phyloP scores from a whole-genome alignment of 53 echinoderm and acorn worm genomes.

The Apostichopus leukothele region DNA sequence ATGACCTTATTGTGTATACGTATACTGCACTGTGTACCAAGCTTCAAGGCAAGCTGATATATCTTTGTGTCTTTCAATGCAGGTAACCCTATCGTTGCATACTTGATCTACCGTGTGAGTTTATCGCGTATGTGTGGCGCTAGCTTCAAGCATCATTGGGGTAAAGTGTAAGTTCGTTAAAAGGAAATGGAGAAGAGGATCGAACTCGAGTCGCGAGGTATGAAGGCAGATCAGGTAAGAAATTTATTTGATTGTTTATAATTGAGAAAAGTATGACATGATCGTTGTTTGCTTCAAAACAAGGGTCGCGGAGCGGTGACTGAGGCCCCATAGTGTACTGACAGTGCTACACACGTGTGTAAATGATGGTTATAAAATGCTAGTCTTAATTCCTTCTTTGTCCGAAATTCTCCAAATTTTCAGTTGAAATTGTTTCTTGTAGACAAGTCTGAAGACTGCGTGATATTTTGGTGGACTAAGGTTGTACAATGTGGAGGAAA shows the following conservation, averaged over 20 bases:
- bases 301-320: not conserved
- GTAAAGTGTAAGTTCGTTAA: slow-evolving; percentile 2
- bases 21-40: not conserved
- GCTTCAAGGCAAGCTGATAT: not conserved
- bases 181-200: slow-evolving; percentile 77
- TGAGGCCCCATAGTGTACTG: not conserved
- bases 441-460: not conserved
- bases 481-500: not conserved
- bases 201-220: slow-evolving; percentile 74
- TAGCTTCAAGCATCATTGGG: not conserved
- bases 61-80: slow-evolving; percentile 5
- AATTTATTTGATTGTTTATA: not conserved
- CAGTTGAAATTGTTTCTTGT: not conserved
- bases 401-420: not conserved
- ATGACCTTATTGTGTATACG: slow-evolving; percentile 45
- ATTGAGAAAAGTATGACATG: not conserved
- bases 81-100: not conserved
- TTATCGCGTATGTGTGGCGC: slow-evolving; percentile 9
- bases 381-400: too few species aligned
- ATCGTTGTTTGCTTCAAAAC: not conserved
- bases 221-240: slow-evolving; percentile 62
- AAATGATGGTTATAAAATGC: not conserved
- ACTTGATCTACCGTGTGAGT: not conserved
- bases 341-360: not conserved
- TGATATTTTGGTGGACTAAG: too few species aligned